Base-by-base conservation (phyloP, 2,888 invertebrate species). In the Drosophila multiciliata region DNA sequence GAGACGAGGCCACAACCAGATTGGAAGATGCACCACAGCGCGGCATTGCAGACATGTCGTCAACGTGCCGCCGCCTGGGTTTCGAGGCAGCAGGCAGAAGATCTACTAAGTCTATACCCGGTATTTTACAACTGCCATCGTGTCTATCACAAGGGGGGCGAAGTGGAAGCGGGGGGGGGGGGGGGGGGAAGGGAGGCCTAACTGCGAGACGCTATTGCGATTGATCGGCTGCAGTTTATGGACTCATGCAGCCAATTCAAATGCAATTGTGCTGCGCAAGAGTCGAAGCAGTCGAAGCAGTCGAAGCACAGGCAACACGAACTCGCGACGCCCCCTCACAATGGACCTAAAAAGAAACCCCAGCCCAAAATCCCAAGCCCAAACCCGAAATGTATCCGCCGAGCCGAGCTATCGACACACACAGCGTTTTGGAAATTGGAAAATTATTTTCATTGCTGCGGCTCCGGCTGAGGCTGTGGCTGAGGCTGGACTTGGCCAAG, bases 211-310 rank as follows among this genome's bases (percentile, higher is more conserved):
- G 63, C 49, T 65, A 67, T 70, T 78, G 80, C 89, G 90, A 91
- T 90, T 91, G 92, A 91, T 92, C 91, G 89, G 82, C 90, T 86
- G 89, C 82, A 89, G 82, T 91, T 91, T 91, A 89, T 89, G 87
- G 88, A 90, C 90, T 91, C 85, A 85, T 88, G 89, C 85, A 83
- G 83, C 85, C 91, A 91, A 91, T 92, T 91, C 86, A 89, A 90
- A 87, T 91, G 90, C 92, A 90, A 90, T 91, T 91, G 89, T 79
- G 88, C 83, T 68, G 86, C 53, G 45, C 71, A 75, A 67, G 64
- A 79, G 52, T 45, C 61, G 29, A 48, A 45, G 29, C 23, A 74
- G 49, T 66, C 38, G 29, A 26, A 50, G 48, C 6, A 61, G 78
- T 55, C 66, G 55, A 23, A 66, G 78, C 55, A 29, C 42, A 33